phyloP scores from a whole-genome alignment of 2,113 vertebrate species.

The Emberiza fucata region DNA sequence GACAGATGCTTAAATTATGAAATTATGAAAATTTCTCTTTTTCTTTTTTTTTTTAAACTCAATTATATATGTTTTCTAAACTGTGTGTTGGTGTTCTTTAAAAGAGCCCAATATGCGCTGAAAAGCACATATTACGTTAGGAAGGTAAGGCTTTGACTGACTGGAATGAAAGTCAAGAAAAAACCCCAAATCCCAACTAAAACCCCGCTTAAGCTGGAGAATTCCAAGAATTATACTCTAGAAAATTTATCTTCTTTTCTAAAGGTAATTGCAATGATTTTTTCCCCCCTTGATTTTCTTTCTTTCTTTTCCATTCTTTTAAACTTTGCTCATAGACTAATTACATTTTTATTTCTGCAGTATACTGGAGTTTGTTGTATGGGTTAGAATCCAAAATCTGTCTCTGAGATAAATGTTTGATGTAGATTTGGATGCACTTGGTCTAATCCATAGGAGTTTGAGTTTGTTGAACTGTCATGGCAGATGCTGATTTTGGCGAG shows the following conservation, averaged over 20 bases:
- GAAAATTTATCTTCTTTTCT: background rate
- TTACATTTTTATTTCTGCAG: background rate
- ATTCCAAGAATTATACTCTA: background rate
- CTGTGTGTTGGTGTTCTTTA: background rate
- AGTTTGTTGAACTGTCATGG: background rate
- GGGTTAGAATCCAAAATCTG: background rate
- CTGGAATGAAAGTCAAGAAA: background rate
- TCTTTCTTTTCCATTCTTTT: background rate
- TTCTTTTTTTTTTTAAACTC: background rate
- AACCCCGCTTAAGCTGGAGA: background rate
- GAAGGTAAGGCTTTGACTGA: background rate
- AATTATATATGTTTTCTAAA: background rate
- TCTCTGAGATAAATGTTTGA: background rate
- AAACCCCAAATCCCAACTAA: accelerated
- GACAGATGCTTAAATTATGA: background rate
- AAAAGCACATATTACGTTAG: background rate
- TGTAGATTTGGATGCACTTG: background rate
- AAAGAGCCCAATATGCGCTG: background rate
- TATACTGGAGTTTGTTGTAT: background rate
- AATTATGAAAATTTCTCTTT: background rate
- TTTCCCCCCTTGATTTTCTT: background rate
- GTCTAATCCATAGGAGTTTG: background rate
- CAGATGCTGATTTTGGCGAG: background rate
- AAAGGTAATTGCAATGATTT: background rate
- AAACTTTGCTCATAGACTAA: background rate